Percentiles rank a stretch among this genome's conserved stretches.
Conservation (phyloP, 2,888 invertebrate genomes). For the Drosophila kanekoi region DNA sequence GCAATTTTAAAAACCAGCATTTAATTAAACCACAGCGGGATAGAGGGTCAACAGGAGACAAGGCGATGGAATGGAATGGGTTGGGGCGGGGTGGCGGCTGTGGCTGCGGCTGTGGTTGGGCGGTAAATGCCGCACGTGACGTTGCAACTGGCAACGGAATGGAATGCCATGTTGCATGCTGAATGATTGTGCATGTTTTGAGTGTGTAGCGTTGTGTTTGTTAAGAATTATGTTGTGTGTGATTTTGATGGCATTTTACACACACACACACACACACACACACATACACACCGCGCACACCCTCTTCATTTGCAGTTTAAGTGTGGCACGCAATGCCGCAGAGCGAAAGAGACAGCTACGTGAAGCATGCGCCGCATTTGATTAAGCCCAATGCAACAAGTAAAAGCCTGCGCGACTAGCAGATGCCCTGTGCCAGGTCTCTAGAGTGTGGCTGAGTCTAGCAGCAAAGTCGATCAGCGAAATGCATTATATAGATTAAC, state of each 20-base stretch:
- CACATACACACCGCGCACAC: constrained; percentile 7
- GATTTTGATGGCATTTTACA: constrained; percentile 70
- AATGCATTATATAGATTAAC: too few relatives aligned
- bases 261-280: constrained; percentile 19
- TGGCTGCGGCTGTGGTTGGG: background rate
- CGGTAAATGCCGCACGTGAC: constrained; percentile 60
- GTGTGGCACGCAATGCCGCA: constrained; percentile 47
- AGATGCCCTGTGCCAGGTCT: constrained; percentile 14
- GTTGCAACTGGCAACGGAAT: constrained; percentile 47
- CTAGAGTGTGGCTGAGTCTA: too few relatives aligned
- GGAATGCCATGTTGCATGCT: constrained; percentile 64
- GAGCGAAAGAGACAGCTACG: constrained; percentile 8
- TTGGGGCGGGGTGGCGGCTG: background rate
- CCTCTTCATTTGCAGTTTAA: constrained; percentile 50
- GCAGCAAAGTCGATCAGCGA: too few relatives aligned
- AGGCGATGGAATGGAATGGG: too few relatives aligned
- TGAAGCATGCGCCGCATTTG: constrained; percentile 28
- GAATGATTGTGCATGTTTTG: constrained; percentile 69
- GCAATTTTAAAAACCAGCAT: constrained; percentile 78
- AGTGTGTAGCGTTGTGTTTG: constrained; percentile 37
- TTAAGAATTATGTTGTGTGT: constrained; percentile 65
- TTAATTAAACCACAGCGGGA: constrained; percentile 71
- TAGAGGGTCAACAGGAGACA: constrained; percentile 1
- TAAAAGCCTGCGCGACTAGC: background rate
- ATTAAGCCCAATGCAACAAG: constrained; percentile 17